Percentiles rank a stretch among this genome's conserved stretches.
These are phyloP conservation scores for Maylandia zebra DNA, from an alignment of 2,113 vertebrate species.

Conservation along the genomic window DNA sequence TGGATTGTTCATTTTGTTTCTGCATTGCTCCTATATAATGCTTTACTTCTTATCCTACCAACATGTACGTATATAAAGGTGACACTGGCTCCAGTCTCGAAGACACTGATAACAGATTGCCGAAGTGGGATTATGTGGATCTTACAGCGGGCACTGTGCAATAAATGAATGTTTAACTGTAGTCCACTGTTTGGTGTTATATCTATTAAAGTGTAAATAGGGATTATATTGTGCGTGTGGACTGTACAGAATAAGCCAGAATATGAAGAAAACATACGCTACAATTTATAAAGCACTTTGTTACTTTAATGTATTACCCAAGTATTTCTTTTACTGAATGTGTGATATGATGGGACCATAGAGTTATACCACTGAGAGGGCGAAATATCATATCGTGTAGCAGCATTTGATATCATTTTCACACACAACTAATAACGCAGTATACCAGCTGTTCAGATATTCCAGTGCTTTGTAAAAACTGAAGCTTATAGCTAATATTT, in stretches of 20 bases:
- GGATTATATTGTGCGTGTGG: not conserved
- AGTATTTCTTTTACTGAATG: not conserved
- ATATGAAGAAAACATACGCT: not conserved
- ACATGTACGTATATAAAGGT: constrained; percentile 14
- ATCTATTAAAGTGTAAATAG: not conserved
- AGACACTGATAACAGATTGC: not conserved
- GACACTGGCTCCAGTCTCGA: not conserved
- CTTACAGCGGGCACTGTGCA: constrained; percentile 33
- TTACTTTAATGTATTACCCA: not conserved
- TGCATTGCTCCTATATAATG: not conserved
- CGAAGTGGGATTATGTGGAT: not conserved
- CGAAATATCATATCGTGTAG: not conserved
- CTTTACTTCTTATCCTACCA: not conserved
- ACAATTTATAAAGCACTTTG: not conserved
- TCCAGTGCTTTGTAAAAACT: not conserved
- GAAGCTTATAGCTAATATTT: not conserved
- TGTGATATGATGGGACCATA: not conserved
- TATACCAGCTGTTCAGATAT: not conserved
- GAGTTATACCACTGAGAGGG: not conserved
- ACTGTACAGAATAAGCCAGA: constrained; percentile 1
- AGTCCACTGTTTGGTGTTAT: not conserved
- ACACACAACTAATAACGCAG: not conserved
- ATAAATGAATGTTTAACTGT: constrained; percentile 18
- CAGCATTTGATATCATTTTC: not conserved
- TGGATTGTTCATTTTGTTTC: not conserved